Conservation (phyloP, 2,113 vertebrate genomes). For the Coryphaenoides rupestris region DNA sequence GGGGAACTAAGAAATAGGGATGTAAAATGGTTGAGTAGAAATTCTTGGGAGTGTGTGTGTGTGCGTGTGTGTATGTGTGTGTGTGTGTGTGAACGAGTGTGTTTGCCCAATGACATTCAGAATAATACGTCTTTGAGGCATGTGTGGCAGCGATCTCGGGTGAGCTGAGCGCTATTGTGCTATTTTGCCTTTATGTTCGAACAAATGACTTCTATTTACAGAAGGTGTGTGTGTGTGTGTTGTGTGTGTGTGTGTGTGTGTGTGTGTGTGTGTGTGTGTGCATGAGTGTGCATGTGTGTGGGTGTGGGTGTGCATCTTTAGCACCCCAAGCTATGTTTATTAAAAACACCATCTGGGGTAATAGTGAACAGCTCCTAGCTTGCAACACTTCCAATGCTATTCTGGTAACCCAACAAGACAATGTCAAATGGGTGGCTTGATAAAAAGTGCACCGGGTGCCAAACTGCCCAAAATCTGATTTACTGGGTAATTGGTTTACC, state of each 20-base stretch:
- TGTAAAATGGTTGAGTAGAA: too few species aligned
- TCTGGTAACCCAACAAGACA: constrained; percentile 35
- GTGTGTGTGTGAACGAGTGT: too few species aligned
- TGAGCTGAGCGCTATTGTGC: not conserved
- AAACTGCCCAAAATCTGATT: not conserved
- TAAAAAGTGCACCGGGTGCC: not conserved
- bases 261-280: not conserved
- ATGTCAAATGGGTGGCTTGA: constrained; percentile 36
- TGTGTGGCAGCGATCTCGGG: too few species aligned
- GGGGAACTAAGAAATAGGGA: too few species aligned
- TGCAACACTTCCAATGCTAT: constrained; percentile 40
- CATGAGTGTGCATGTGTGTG: constrained; percentile 20
- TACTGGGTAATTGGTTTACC: not conserved
- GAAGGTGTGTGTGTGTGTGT: too few species aligned
- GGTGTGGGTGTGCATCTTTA: constrained; percentile 26
- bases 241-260: not conserved
- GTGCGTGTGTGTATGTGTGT: too few species aligned
- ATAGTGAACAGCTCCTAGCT: constrained; percentile 46
- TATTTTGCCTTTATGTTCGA: constrained; percentile 10
- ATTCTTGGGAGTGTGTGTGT: too few species aligned
- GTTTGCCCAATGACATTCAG: too few species aligned
- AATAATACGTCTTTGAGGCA: too few species aligned
- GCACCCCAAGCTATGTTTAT: constrained; percentile 54
- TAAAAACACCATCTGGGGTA: constrained; percentile 68
- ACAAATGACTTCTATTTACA: constrained; percentile 46